A percentile compares a stretch with the other conserved stretches of the same genome.
phyloP scores from a whole-genome alignment of 1,140 invertebrate genomes.

The Lucilia cuprina region DNA sequence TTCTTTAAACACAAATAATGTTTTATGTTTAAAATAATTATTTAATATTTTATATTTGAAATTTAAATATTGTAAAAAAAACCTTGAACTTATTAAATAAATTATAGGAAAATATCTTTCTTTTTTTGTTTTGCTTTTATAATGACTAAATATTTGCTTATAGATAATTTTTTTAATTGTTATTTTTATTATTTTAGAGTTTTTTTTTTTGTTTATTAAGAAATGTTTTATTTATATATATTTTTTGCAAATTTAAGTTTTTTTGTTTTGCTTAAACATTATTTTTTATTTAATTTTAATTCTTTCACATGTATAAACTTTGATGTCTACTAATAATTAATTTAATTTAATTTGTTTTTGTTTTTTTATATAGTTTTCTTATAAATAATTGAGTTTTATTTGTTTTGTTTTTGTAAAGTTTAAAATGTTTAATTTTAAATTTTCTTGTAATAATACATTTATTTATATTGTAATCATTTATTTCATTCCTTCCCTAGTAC shows the following conservation, averaged over 20 bases:
- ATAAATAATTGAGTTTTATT: conserved; percentile 14
- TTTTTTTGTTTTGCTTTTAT: conserved; percentile 26
- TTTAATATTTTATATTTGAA: not conserved
- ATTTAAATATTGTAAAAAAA: not conserved
- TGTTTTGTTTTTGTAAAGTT: not conserved
- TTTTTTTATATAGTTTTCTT: not conserved
- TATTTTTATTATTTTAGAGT: too few relatives aligned
- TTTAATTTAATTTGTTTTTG: conserved; percentile 7
- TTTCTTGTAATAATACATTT: not conserved
- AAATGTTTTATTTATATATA: conserved; percentile 19
- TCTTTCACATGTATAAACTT: not conserved
- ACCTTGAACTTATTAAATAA: not conserved
- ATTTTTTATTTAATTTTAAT: not conserved
- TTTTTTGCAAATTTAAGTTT: conserved; percentile 2
- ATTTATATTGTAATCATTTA: not conserved
- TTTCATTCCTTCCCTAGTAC: not conserved
- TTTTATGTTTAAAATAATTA: not conserved
- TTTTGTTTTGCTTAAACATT: not conserved
- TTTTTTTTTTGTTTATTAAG: not conserved
- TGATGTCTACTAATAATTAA: not conserved
- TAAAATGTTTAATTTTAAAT: not conserved
- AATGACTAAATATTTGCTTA: not conserved
- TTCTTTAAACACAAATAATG: not conserved
- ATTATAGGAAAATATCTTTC: not conserved
- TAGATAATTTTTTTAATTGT: not conserved